These are phyloP conservation scores for Telmatochromis sp. DNA, from an alignment of 2,113 vertebrate species.

Conservation along the genomic window DNA sequence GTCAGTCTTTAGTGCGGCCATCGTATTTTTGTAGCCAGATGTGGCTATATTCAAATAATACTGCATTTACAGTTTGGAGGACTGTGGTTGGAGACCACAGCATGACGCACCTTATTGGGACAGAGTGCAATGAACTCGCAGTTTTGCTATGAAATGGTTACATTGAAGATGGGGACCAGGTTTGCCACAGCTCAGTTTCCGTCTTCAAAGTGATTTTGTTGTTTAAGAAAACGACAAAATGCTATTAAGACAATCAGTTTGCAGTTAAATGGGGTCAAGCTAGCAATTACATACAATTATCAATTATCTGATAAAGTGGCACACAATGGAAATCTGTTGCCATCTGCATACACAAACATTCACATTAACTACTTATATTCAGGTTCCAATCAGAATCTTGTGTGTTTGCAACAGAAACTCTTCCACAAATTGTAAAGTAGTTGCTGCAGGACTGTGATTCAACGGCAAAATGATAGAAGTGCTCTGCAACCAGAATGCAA, in stretches of 20 bases:
- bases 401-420: neutral
- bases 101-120: neutral
- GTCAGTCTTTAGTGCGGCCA: neutral
- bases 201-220: neutral
- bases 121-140: neutral
- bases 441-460: neutral
- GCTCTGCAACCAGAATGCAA: neutral
- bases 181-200: neutral
- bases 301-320: neutral
- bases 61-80: neutral
- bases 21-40: neutral
- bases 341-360: neutral
- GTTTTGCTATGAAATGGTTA: neutral
- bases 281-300: neutral
- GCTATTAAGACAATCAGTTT: neutral
- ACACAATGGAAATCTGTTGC: neutral
- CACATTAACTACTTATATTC: neutral
- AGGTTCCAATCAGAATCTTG: neutral
- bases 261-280: neutral
- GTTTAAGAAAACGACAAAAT: neutral
- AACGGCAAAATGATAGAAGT: neutral
- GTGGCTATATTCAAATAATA: neutral
- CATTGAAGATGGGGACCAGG: neutral
- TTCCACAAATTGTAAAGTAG: neutral
- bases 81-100: neutral